Evolutionary conservation across 2,797 vertebrate species (phyloP), one percentile per base, ranked within the genome.

Genomic region (Melanotaenia nigrans): DNA sequence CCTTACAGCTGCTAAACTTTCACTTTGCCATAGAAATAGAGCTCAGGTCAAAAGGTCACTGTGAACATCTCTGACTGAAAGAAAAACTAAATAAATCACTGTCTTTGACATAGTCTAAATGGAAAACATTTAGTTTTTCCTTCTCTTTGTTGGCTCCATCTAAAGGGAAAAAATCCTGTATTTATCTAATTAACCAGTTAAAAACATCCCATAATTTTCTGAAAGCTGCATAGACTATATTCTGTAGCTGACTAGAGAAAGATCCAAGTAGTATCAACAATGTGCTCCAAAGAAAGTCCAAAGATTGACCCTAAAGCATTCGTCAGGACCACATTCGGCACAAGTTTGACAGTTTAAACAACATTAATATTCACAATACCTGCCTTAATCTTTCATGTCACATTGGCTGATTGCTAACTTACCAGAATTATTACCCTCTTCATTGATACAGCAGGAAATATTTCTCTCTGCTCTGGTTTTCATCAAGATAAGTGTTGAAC

Each of bases 401-500:
- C 18, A 45, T 64, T 60, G 58, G 30, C 40, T 67, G 42, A 61
- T 8, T 18, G 7, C 59, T 59, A 45, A 69, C 33, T 71, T 67
- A 56, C 36, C 61, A 51, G 51, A 63, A 64, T 30, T 65, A 67
- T 75, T 67, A 8, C 63, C 63, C 33, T 58, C 54, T 45, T 67
- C 58, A 32, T n/a, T 58, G 49, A 53, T 18, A 25, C 11, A 49
- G 42, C n/a, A 42, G 45, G 63, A 54, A 60, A 22, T 76, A 47
- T 38, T 30, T 80, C 20, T 55, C 54, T 61, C 58, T 61, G 30
- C 42, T 79, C 76, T 81, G 65, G 25, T 67, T 78, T 74, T 63
- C 66, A 10, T 82, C 69, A 64, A 72, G 73, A 74, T 67, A 79
- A 82, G 58, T 45, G 18, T 58, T 64, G 45, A 59, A 54, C 42